Evolutionary conservation across 2,888 invertebrate species (phyloP), one percentile per base, ranked within the genome.

Genomic region (Cheilosia variabilis): DNA sequence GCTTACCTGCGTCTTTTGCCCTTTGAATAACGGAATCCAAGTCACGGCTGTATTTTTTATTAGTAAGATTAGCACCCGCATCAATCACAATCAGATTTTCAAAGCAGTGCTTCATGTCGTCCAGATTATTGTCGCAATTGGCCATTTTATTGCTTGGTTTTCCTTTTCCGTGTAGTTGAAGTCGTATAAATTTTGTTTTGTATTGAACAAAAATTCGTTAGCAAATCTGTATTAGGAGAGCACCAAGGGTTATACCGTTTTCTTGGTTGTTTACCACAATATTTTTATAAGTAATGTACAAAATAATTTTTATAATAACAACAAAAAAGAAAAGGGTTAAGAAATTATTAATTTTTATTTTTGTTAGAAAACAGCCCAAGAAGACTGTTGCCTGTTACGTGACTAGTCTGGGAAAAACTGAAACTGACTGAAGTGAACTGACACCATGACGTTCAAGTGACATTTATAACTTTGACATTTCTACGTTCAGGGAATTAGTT

Each of bases 1-100:
- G 22, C 89, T 90, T 93, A 96, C 97, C 98, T 93, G 98, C 95
- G 94, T 98, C 97, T 94, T 97, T 97, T 88, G 98, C 97, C 93
- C 98, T 94, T 93, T 97, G 96, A 87, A 98, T 94, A 9, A 98
- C 98, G 81, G 96, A 96, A 93, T 98, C 98, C 91, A 98, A 94
- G 94, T 98, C 98, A 92, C 97, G 95, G 91, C 95, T 95, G 93
- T 97, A 98, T 93, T 98, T 98, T 93, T 97, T 97, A 93, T 98
- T 98, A 31, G 97, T 98, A 90, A 98, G 93, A 94, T 98, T 98
- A 81, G 98, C 97, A 89, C 98, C 98, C 88, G 97, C 96, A 93
- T 98, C 98, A 88, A 98, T 96, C 75, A 98, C 95, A 92, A 98
- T 96, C 92, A 98, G 96, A 93, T 97, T 97, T 92, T 97, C 97